A percentile compares a stretch with the other conserved stretches of the same genome.
Conservation (phyloP, 1,140 invertebrate species). For the Ceratina japonica region DNA sequence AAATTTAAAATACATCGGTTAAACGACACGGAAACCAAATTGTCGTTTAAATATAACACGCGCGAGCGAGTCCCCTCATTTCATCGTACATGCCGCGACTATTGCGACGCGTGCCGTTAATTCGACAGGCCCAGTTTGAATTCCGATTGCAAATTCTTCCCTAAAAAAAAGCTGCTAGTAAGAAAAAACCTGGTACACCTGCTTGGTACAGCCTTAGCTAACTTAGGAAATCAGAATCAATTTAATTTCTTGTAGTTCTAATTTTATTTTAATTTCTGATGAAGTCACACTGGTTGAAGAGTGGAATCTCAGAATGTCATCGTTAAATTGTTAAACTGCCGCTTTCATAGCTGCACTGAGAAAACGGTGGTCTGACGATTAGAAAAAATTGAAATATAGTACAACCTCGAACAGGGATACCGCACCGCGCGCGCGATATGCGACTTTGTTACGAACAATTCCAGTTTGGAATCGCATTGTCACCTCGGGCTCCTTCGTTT, state of each 20-base stretch:
- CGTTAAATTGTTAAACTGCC: too few species aligned
- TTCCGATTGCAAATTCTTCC: neutral
- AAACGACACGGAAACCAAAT: slow-evolving; percentile 48
- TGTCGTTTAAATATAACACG: slow-evolving; percentile 52
- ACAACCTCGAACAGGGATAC: slow-evolving; percentile 41
- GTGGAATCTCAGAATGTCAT: too few species aligned
- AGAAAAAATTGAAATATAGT: too few species aligned
- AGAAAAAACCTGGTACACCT: too few species aligned
- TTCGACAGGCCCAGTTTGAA: slow-evolving; percentile 28
- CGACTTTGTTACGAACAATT: slow-evolving; percentile 69
- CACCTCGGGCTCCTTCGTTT: neutral
- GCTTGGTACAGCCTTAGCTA: too few species aligned
- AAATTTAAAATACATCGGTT: slow-evolving; percentile 62
- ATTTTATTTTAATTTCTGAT: too few species aligned
- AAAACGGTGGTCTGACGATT: too few species aligned
- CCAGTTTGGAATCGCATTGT: slow-evolving; percentile 33
- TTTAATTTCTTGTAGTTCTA: too few species aligned
- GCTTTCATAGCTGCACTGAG: too few species aligned
- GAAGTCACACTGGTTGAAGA: too few species aligned
- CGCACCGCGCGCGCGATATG: slow-evolving; percentile 19
- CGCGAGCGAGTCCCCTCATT: slow-evolving; percentile 28
- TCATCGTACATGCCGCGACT: slow-evolving; percentile 30
- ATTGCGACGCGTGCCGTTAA: slow-evolving; percentile 29
- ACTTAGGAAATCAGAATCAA: too few species aligned
- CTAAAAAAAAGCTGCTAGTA: too few species aligned